These are phyloP conservation scores for human (Homo sapiens) DNA, from an alignment of 2,113 vertebrate species.

Conservation along the genomic window GRCh38 chrX:41143501-41144000, in stretches of 20 bases:
- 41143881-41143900: background rate
- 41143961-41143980: background rate
- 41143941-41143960: background rate
- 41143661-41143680: constrained; percentile 26
- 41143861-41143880: background rate
- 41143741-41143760: constrained; percentile 15
- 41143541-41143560: background rate
- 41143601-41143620: background rate
- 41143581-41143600: background rate
- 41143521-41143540: background rate
- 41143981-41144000: constrained; percentile 2
- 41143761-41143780: background rate
- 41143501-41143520: background rate
- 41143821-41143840: background rate
- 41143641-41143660: constrained; percentile 21
- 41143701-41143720: background rate
- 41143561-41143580: background rate
- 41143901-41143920: background rate
- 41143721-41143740: background rate
- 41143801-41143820: background rate
- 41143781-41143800: constrained; percentile 3
- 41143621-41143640: background rate
- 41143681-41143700: constrained; percentile 5
- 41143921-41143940: background rate
- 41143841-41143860: background rate